Evolutionary conservation across 2,113 vertebrate genomes (phyloP), one percentile per base, ranked within the genome.

Genomic region (Solenodon paradoxus): DNA sequence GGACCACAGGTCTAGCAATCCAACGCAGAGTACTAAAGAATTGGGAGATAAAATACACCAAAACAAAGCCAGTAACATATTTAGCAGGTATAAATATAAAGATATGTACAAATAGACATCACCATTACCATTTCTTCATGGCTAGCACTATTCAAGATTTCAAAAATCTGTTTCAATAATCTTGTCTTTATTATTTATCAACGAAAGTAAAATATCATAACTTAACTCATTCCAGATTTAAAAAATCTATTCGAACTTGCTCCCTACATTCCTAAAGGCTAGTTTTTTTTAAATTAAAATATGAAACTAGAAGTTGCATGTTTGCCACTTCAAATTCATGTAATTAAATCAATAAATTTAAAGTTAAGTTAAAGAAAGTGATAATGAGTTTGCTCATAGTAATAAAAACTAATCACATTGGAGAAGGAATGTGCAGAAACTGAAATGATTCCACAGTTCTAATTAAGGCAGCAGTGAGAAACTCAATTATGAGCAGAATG

Each of bases 331-430:
- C 16, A 95, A 92, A 61, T 84, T 89, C 35, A 55, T 95, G 40
- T 96, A 96, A 97, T 98, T 97, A 97, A 97, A 94, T 88, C 95
- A 91, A 63, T 97, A 92, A 97, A 98, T 96, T 97, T 92, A 94
- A 88, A 95, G 75, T 5, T 80, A 88, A 24, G 57, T 80, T 92
- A 63, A 96, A 95, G 92, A 88, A 94, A 79, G 80, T 92, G 83
- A 90, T 92, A 91, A 86, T 97, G 94, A 96, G 64, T 95, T 98
- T 90, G 77, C 72, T 96, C 92, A 49, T 82, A 92, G 49, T 45
- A 93, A 77, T 90, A 88, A 95, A 96, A 98, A 95, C 63, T 19
- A 82, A 55, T 94, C 59, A 40, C 51, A 9, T 85, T 90, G 84
- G 94, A 82, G 96, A 94, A 96, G 75, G 80, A 96, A 97, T 86